These are phyloP conservation scores for Sciurus niger DNA, from an alignment of 2,113 vertebrate species.

Conservation along the genomic window DNA sequence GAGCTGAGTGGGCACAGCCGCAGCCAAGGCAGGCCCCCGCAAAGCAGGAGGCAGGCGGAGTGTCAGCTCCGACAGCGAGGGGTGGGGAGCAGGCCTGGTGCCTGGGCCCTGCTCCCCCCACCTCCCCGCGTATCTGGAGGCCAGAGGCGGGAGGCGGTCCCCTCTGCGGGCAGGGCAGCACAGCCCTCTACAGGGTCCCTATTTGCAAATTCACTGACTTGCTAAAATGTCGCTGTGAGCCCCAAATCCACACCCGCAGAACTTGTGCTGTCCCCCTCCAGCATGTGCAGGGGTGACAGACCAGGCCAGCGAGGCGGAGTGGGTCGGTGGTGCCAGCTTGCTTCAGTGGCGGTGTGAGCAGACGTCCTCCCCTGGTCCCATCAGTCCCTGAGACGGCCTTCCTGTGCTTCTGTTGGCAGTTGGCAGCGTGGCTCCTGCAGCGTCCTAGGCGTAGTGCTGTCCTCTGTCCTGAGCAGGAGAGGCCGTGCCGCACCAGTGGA, in stretches of 20 bases:
- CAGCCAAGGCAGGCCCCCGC: fast-evolving
- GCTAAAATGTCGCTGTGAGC: not conserved
- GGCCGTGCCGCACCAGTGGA: fast-evolving
- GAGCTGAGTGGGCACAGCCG: fast-evolving
- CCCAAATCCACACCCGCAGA: not conserved
- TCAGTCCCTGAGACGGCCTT: not conserved
- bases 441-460: not conserved
- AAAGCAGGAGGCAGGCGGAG: not conserved
- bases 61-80: fast-evolving
- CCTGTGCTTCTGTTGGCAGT: not conserved
- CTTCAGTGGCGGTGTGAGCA: no score
- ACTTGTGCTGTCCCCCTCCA: not conserved
- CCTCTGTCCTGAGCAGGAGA: not conserved
- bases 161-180: not conserved
- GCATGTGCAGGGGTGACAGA: no score
- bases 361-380: not conserved
- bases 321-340: not conserved
- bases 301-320: not conserved
- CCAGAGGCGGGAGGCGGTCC: no score
- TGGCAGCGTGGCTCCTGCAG: no score
- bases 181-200: not conserved
- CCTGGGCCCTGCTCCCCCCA: not conserved
- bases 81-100: not conserved
- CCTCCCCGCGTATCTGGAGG: not conserved
- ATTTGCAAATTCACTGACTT: not conserved